Conservation (phyloP, 1,140 invertebrate genomes). For the Metopolophium dirhodum region DNA sequence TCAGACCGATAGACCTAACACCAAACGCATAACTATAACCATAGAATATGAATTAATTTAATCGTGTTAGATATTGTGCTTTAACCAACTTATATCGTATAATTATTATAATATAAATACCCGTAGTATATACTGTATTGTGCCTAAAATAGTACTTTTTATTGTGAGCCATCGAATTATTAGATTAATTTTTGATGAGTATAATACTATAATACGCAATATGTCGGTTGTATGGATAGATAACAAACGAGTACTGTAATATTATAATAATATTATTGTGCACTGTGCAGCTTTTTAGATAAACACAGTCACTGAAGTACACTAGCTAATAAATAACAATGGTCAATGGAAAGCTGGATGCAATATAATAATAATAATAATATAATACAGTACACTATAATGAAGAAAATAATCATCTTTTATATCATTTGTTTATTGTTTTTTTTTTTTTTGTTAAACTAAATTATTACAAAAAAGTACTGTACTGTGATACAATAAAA, state of each 20-base stretch:
- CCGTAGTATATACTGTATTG: too few relatives aligned
- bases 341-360: not conserved
- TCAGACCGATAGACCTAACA: too few relatives aligned
- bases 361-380: too few relatives aligned
- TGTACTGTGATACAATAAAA: not conserved
- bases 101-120: too few relatives aligned
- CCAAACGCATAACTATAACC: too few relatives aligned
- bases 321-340: not conserved
- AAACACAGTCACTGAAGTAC: not conserved
- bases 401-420: not conserved
- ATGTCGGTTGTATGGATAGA: not conserved
- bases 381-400: not conserved
- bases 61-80: too few relatives aligned
- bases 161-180: not conserved
- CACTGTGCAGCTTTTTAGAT: not conserved
- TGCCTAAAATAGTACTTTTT: not conserved
- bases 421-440: not conserved
- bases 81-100: too few relatives aligned
- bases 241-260: not conserved
- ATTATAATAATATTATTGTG: not conserved
- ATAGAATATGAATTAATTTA: too few relatives aligned
- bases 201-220: not conserved
- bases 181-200: not conserved
- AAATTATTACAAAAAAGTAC: not conserved
- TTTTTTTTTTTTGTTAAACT: not conserved